A percentile compares a stretch with the other conserved stretches of the same genome.
These are phyloP conservation scores for Aleadryas rufinucha DNA, from an alignment of 2,113 vertebrate species.

Conservation along the genomic window DNA sequence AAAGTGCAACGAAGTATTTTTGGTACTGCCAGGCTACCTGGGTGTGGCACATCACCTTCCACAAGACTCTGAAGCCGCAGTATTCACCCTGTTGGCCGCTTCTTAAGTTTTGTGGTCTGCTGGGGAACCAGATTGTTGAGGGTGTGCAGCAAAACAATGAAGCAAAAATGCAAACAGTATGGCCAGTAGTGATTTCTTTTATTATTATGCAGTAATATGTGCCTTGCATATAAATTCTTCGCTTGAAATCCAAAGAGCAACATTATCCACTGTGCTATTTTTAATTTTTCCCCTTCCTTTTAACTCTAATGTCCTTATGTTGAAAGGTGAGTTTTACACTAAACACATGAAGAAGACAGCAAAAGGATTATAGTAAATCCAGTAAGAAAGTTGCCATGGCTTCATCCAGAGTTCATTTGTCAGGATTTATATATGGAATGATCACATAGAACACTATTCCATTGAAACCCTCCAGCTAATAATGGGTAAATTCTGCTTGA, in stretches of 20 bases:
- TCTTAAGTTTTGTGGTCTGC: background rate
- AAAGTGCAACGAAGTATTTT: background rate
- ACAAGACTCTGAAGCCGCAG: background rate
- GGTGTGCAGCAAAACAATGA: background rate
- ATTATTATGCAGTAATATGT: background rate
- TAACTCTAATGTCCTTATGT: background rate
- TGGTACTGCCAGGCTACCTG: background rate
- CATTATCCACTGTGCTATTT: background rate
- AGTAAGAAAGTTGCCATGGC: background rate
- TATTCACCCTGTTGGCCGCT: background rate
- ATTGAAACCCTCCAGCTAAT: background rate
- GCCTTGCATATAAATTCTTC: background rate
- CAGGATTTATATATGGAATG: background rate
- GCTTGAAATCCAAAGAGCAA: background rate
- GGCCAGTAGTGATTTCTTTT: background rate
- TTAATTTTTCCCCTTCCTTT: background rate
- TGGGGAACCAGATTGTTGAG: background rate
- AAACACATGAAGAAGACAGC: background rate
- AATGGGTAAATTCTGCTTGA: background rate
- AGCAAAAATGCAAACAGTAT: background rate
- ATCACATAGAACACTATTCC: background rate
- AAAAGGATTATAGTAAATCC: background rate
- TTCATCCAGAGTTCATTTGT: background rate
- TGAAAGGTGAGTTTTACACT: background rate
- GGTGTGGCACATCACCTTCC: accelerated